Base-by-base conservation (phyloP, 2,797 vertebrate species). In the Coregonus sp. region DNA sequence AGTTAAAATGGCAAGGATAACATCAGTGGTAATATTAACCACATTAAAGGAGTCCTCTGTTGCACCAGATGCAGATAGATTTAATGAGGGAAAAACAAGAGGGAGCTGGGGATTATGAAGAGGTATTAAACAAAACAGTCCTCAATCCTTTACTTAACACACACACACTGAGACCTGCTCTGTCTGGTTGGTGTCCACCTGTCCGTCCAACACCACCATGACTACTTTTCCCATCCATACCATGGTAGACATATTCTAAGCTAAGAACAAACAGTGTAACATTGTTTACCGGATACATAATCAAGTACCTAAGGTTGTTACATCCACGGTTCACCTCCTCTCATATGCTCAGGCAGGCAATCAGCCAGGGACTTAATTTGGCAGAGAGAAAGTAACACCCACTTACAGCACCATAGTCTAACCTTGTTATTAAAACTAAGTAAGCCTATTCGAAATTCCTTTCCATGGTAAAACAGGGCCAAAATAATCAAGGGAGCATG, bases 401-500 rank as follows among this genome's bases (percentile, higher is more conserved):
- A 89, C 89, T 86, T 89, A 37, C 85, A 89, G 85, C 89, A 93
- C 90, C 90, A 84, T 87, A 86, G 90, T 93, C 92, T 91, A 90
- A 91, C 87, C 84, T 91, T 91, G 89, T 92, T 90, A 93, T 92
- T 93, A 89, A 88, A 91, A 91, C 90, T 86, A 47, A 85, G 84
- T 35, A 84, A 90, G 91, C 90, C 89, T 92, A 87, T 93, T 92
- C 90, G 84, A 94, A 94, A 93, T 94, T 94, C 92, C 90, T 94
- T 91, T 92, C 85, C 78, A 79, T 89, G 86, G 86, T 90, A 92
- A 92, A 92, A 93, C 90, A 92, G 90, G 91, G 90, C 90, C 91
- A 89, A 93, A 93, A 94, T 93, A 92, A 95, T 94, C 92, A 93
- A 90, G 92, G 91, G 92, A 93, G 92, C 88, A 86, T 92, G 91